Base-by-base conservation (phyloP, 2,888 invertebrate genomes). In the Drosophila pseudotalamancana region DNA sequence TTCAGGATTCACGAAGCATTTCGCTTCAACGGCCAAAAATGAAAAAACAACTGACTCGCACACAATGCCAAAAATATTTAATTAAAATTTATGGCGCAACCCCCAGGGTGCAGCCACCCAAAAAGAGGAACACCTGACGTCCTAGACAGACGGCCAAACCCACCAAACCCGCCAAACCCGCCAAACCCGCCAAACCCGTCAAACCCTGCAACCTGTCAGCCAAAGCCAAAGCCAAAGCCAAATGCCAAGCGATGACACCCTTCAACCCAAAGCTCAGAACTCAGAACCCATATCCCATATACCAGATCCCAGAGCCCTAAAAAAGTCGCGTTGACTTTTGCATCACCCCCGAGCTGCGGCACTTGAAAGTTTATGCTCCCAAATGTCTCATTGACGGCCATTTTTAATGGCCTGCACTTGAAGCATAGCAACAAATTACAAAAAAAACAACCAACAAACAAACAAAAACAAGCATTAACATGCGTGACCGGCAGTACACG, bases 11-110 rank as follows among this genome's bases (percentile, higher is more conserved):
- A 53, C 55, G 72, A 48, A 54, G 62, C 69, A 72, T 72, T 72
- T 55, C 57, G 59, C 62, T 60, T 77, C 8, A 27, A 8, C 18
- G 71, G 64, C 63, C 42, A 37, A 61, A 55, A 61, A 40, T 27
- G 21, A 39, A 37, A 29, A 37, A 42, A 29, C 42, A 37, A 46
- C 46, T 54, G 35, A 55, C 31, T 46, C 59, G 48, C 50, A 46
- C 53, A 72, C 46, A 69, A 51, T 51, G 46, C 63, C 62, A 70
- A 75, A 85, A 86, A 86, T 83, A 84, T 83, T 83, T 83, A 86
- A 83, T 83, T 83, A 83, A 83, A 83, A 83, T 84, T 86, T 83
- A 86, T 83, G 81, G 70, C 67, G 51, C 82, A 75, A 83, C 72
- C 81, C 81, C 80, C 55, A 56, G 71, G 55, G 64, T 59, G 72